Evolutionary conservation across 1,140 invertebrate genomes (phyloP).

Genomic region (Formica exsecta): DNA sequence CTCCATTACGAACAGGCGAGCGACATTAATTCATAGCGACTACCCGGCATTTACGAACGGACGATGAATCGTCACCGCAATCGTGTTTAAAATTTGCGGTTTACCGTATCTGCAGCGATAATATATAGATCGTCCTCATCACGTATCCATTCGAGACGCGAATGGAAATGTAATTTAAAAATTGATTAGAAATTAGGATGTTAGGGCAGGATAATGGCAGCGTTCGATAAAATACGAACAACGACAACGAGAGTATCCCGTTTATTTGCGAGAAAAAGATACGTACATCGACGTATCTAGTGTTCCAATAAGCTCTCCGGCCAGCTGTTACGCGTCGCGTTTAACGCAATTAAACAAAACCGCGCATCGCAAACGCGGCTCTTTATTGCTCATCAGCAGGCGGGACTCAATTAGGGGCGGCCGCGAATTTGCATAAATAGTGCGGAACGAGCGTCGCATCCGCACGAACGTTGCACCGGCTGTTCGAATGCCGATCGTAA

Average conservation of each 20-base stretch:
- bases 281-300: slow-evolving; percentile 4
- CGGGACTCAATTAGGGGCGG: slow-evolving; percentile 72
- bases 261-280: slow-evolving; percentile 4
- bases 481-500: slow-evolving; percentile 45
- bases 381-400: slow-evolving; percentile 71
- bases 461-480: slow-evolving; percentile 32
- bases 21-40: slow-evolving; percentile 43
- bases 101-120: slow-evolving; percentile 21
- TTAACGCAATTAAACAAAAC: slow-evolving; percentile 67
- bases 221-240: background rate
- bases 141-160: slow-evolving; percentile 6
- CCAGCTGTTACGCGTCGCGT: slow-evolving; percentile 1
- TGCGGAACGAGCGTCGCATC: slow-evolving; percentile 61
- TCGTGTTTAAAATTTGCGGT: slow-evolving; percentile 55
- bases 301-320: background rate
- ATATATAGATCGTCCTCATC: slow-evolving; percentile 17
- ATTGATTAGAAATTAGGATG: slow-evolving; percentile 3
- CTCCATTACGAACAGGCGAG: slow-evolving; percentile 34
- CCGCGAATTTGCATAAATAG: slow-evolving; percentile 80
- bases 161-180: slow-evolving; percentile 34
- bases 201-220: slow-evolving; percentile 12
- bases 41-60: slow-evolving; percentile 9
- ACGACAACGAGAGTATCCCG: background rate
- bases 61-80: slow-evolving; percentile 51
- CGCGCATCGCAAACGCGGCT: slow-evolving; percentile 41